Evolutionary conservation across 2,797 vertebrate genomes (phyloP).

Genomic region (Xiphorhynchus erythropygius): DNA sequence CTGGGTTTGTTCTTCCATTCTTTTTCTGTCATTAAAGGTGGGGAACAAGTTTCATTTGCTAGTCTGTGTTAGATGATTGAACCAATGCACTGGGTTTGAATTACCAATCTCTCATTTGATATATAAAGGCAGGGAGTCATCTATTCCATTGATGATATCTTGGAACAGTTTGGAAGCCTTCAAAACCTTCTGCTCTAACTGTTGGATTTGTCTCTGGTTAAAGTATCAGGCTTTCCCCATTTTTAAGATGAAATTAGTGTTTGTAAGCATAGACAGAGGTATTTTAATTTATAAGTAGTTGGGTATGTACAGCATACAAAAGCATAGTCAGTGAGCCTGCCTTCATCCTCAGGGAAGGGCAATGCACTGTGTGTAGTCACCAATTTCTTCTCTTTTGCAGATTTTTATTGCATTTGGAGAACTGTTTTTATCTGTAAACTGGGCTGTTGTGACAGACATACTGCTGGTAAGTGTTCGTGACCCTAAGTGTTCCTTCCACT

Average conservation of each 20-base stretch:
- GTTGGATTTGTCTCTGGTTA: background rate
- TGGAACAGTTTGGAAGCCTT: background rate
- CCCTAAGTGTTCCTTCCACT: background rate
- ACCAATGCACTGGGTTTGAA: background rate
- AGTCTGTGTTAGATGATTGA: background rate
- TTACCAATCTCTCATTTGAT: background rate
- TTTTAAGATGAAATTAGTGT: background rate
- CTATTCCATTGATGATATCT: background rate
- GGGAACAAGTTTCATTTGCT: background rate
- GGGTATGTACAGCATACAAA: background rate
- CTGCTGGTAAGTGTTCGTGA: conserved; percentile 83
- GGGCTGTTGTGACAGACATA: conserved; percentile 90
- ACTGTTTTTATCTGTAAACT: conserved; percentile 87
- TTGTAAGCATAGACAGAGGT: background rate
- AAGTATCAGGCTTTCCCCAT: background rate
- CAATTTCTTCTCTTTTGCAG: conserved; percentile 68
- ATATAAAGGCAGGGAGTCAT: background rate
- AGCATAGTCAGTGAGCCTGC: background rate
- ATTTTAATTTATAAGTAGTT: background rate
- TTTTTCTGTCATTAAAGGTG: background rate
- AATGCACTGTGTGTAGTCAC: background rate
- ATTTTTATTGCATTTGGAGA: conserved; percentile 86
- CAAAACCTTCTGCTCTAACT: background rate
- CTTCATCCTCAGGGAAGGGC: background rate
- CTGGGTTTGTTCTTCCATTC: background rate